Conservation (phyloP, 2,797 vertebrate species). For the Adelosebastes latens region DNA sequence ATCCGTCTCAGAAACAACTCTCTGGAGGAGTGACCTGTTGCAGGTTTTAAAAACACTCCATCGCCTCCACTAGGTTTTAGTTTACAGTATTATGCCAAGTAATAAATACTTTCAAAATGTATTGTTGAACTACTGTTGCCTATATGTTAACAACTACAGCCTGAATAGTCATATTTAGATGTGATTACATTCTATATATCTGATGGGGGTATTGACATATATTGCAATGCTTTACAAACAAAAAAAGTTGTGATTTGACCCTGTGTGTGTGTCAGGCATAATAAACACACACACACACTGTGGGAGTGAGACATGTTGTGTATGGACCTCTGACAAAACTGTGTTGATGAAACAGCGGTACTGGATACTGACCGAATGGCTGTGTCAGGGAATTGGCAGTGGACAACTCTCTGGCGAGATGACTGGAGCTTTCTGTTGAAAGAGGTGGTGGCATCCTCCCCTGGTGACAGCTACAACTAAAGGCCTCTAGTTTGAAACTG, state of each 20-base stretch:
- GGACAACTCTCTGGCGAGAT: conserved; percentile 62
- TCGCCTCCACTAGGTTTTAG: conserved; percentile 17
- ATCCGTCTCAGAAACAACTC: not conserved
- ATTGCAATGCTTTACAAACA: conserved; percentile 74
- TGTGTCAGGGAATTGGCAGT: conserved; percentile 75
- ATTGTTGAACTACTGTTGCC: conserved; percentile 31
- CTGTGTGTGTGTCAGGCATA: conserved; percentile 47
- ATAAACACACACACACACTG: conserved; percentile 43
- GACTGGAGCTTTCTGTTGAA: conserved; percentile 44
- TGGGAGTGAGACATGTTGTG: conserved; percentile 33
- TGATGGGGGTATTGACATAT: conserved; percentile 79
- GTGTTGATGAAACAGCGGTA: conserved; percentile 50
- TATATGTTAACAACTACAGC: conserved; percentile 45
- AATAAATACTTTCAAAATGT: conserved; percentile 43
- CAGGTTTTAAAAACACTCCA: conserved; percentile 15
- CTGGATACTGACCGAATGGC: conserved; percentile 51
- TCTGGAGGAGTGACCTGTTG: not conserved
- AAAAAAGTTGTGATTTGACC: conserved; percentile 38
- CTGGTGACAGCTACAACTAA: conserved; percentile 13
- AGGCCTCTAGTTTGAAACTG: conserved; percentile 49
- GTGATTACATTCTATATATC: conserved; percentile 68
- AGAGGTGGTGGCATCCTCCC: conserved; percentile 31
- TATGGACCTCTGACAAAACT: conserved; percentile 53
- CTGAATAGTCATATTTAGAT: conserved; percentile 47
- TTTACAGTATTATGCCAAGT: conserved; percentile 44